Conservation (phyloP, 2,797 vertebrate species). For the Hybognathus amarus region DNA sequence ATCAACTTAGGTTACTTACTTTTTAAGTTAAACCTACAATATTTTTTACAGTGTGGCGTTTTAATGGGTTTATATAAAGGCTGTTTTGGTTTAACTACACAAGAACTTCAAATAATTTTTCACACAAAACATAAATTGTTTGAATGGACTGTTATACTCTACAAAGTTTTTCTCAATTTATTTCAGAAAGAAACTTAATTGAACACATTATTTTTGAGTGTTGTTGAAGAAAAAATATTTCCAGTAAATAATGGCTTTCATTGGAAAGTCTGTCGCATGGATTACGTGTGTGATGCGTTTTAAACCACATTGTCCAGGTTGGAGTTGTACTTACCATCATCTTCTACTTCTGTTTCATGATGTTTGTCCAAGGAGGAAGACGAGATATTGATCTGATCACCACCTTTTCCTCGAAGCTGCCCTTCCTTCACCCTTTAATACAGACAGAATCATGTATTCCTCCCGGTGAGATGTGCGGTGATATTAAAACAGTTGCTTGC, state of each 20-base stretch:
- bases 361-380: slow-evolving; percentile 64
- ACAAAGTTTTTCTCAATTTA: not conserved
- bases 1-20: too few relatives aligned
- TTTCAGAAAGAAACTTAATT: not conserved
- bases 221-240: not conserved
- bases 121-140: rapidly evolving
- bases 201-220: not conserved
- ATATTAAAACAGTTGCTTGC: not conserved
- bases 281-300: too few relatives aligned
- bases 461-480: not conserved
- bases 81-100: too few relatives aligned
- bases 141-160: not conserved
- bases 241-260: not conserved
- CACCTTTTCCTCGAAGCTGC: slow-evolving; percentile 63
- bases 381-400: slow-evolving; percentile 65
- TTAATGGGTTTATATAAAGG: too few relatives aligned
- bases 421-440: slow-evolving; percentile 70
- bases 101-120: too few relatives aligned
- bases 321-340: slow-evolving; percentile 63
- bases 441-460: not conserved
- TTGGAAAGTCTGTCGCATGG: too few relatives aligned
- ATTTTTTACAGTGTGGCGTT: too few relatives aligned
- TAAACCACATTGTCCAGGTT: not conserved
- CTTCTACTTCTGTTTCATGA: slow-evolving; percentile 50
- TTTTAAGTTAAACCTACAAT: too few relatives aligned